Evolutionary conservation across 2,113 vertebrate species (phyloP).

Genomic region (Daboia siamensis): DNA sequence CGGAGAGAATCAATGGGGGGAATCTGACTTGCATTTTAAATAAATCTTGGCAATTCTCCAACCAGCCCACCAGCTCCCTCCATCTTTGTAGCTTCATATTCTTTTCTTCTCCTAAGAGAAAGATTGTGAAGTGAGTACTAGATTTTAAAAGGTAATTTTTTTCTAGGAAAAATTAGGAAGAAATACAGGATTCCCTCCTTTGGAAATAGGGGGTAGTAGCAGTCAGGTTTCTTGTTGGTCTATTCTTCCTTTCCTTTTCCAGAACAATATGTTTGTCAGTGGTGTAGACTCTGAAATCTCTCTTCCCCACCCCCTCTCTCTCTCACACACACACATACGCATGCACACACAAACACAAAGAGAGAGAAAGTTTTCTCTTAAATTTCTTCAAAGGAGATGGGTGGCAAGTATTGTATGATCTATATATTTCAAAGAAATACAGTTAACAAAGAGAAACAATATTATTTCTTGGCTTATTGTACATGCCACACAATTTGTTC

Average conservation of each 20-base stretch:
- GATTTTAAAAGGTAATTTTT: not conserved
- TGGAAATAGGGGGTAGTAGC: not conserved
- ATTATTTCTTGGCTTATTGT: conserved; percentile 2
- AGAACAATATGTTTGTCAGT: not conserved
- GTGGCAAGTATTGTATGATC: not conserved
- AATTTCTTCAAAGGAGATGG: not conserved
- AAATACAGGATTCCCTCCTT: not conserved
- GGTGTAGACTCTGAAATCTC: not conserved
- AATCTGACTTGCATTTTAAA: not conserved
- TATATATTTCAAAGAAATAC: conserved; percentile 18
- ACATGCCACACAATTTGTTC: conserved; percentile 15
- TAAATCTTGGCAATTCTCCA: not conserved
- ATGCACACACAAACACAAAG: no score
- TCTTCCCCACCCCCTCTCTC: no score
- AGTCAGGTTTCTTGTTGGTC: not conserved
- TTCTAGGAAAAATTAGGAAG: not conserved
- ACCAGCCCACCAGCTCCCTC: not conserved
- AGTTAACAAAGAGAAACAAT: conserved; percentile 17
- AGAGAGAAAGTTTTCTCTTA: not conserved
- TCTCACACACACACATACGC: no score
- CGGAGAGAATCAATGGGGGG: not conserved
- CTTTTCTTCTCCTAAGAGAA: not conserved
- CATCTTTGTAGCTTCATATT: not conserved
- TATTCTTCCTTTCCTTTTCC: not conserved
- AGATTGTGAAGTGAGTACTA: not conserved